Conservation (phyloP, 1,140 invertebrate species). For the Aethina tumida region DNA sequence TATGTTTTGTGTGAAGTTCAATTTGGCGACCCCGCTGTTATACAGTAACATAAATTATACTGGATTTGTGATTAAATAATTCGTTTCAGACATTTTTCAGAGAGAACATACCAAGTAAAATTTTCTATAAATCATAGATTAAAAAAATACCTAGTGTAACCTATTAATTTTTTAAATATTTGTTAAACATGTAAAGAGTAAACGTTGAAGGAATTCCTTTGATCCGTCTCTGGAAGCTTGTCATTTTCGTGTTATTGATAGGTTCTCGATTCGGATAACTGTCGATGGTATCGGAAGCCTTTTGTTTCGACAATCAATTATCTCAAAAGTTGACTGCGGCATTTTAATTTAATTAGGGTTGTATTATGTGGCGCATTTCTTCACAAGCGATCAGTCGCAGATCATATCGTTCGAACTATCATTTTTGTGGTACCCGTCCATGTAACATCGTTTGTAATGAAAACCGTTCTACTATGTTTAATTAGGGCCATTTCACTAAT, state of each 20-base stretch:
- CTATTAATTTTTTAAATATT: constrained; percentile 1
- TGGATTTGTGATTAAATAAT: background rate
- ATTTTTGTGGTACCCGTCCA: no score
- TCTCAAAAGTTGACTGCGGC: constrained; percentile 26
- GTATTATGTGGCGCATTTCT: constrained; percentile 24
- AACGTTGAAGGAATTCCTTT: background rate
- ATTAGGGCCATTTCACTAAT: no score
- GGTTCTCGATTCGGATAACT: constrained; percentile 17
- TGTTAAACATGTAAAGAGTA: background rate
- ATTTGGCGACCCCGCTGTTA: background rate
- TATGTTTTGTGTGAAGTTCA: background rate
- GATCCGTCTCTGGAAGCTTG: constrained; percentile 19
- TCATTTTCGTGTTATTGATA: constrained; percentile 31
- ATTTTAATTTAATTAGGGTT: constrained; percentile 33
- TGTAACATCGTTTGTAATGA: no score
- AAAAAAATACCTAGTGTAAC: background rate
- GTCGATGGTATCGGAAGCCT: constrained; percentile 26
- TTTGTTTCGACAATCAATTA: constrained; percentile 34
- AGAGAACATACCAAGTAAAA: background rate
- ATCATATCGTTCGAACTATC: no score
- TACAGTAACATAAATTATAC: background rate
- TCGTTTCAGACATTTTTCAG: background rate
- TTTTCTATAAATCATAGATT: constrained; percentile 1
- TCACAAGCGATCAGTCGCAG: constrained; percentile 17
- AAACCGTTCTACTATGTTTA: no score